Conservation (phyloP, 2,888 invertebrate genomes). For the Pollenia amentaria region DNA sequence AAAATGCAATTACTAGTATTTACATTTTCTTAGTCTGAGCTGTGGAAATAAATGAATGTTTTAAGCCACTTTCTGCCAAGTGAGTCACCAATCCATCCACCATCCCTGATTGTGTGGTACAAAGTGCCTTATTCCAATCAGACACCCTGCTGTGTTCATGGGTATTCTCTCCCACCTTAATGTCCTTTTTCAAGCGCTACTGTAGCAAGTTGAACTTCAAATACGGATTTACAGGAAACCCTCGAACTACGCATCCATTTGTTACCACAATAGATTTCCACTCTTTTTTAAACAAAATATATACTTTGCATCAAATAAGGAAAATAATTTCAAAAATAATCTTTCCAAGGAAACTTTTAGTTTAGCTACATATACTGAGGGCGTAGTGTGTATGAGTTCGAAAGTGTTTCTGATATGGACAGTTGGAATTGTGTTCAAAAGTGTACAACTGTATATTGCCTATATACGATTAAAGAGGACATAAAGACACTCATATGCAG, state of each 20-base stretch:
- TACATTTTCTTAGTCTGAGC: conserved; percentile 33
- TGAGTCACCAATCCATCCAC: conserved; percentile 75
- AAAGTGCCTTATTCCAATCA: conserved; percentile 64
- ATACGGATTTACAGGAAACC: conserved; percentile 2
- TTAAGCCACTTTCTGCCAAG: conserved; percentile 51
- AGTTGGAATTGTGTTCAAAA: conserved; percentile 34
- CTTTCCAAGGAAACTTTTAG: no score
- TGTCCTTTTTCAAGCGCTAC: conserved; percentile 44
- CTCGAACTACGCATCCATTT: neutral
- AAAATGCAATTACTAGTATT: neutral
- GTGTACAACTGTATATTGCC: conserved; percentile 67
- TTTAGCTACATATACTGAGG: neutral
- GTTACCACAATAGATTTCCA: no score
- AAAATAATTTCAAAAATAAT: no score
- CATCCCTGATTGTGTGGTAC: conserved; percentile 42
- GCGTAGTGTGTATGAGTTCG: neutral
- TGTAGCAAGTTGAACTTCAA: conserved; percentile 49
- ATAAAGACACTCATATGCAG: conserved; percentile 61
- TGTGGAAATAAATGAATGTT: conserved; percentile 46
- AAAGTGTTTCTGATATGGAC: conserved; percentile 21
- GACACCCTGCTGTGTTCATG: conserved; percentile 56
- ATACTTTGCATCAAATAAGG: no score
- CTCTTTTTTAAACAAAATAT: no score
- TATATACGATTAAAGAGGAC: conserved; percentile 50
- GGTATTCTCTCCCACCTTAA: conserved; percentile 45